Evolutionary conservation across 2,888 invertebrate species (phyloP).

Genomic region (Diarsia brunnea): DNA sequence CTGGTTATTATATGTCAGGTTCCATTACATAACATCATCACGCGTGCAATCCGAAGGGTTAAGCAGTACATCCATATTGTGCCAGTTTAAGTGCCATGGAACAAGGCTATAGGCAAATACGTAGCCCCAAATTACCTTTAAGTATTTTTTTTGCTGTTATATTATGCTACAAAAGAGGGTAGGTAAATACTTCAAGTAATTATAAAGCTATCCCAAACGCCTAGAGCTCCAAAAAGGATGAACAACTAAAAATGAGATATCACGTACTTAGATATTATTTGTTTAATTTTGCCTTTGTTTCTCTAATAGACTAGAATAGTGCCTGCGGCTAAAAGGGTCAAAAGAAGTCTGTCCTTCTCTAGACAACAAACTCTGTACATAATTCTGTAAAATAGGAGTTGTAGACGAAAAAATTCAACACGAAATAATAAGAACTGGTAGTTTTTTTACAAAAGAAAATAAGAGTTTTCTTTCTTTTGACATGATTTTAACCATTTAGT

Average conservation of each 20-base stretch:
- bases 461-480: not conserved
- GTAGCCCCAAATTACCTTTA: not conserved
- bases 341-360: not conserved
- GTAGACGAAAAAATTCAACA: not conserved
- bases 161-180: not conserved
- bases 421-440: not conserved
- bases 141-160: not conserved
- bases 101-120: not conserved
- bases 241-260: constrained; percentile 12
- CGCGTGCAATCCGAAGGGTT: not conserved
- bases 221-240: not conserved
- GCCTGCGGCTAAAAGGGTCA: constrained; percentile 15
- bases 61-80: not conserved
- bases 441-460: not conserved
- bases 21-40: not conserved
- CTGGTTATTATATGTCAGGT: not conserved
- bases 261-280: not conserved
- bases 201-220: not conserved
- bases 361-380: not conserved
- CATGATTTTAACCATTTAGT: not conserved
- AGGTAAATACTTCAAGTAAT: not conserved
- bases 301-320: not conserved
- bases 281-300: not conserved
- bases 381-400: not conserved
- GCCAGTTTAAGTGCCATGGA: not conserved